These are phyloP conservation scores for Linnaemya vulpina DNA, from an alignment of 2,888 invertebrate species.

Conservation along the genomic window DNA sequence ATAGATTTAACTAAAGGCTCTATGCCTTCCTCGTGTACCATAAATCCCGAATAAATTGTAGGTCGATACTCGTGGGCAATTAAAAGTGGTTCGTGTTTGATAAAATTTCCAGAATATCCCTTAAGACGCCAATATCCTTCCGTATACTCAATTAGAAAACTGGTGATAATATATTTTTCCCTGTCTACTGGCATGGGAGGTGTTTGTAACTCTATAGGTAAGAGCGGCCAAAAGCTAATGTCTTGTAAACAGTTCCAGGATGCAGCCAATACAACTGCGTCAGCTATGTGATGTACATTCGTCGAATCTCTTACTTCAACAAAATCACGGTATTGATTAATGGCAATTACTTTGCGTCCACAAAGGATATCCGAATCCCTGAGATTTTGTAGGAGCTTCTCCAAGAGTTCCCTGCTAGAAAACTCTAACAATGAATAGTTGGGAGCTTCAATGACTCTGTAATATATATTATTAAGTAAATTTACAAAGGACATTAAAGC, in stretches of 20 bases:
- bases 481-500: not conserved
- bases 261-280: constrained; percentile 79
- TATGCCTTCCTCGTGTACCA: constrained; percentile 76
- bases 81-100: constrained; percentile 74
- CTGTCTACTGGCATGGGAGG: not conserved
- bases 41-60: constrained; percentile 75
- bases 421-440: constrained; percentile 75
- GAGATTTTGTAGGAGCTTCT: constrained; percentile 73
- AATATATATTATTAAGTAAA: not conserved
- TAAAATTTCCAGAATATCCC: constrained; percentile 78
- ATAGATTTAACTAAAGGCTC: constrained; percentile 70
- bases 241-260: constrained; percentile 77
- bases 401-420: constrained; percentile 75
- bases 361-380: constrained; percentile 72
- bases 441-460: constrained; percentile 77
- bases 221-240: constrained; percentile 76
- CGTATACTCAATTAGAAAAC: constrained; percentile 77
- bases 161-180: constrained; percentile 74
- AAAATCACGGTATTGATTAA: constrained; percentile 77
- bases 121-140: constrained; percentile 77
- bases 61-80: constrained; percentile 76
- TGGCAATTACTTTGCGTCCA: constrained; percentile 73
- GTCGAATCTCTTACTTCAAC: constrained; percentile 76
- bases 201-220: constrained; percentile 75
- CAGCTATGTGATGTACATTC: constrained; percentile 74